Percentiles rank a stretch among this genome's conserved stretches.
phyloP scores from a whole-genome alignment of 2,797 vertebrate genomes.

The Paedocypris micromegethes region DNA sequence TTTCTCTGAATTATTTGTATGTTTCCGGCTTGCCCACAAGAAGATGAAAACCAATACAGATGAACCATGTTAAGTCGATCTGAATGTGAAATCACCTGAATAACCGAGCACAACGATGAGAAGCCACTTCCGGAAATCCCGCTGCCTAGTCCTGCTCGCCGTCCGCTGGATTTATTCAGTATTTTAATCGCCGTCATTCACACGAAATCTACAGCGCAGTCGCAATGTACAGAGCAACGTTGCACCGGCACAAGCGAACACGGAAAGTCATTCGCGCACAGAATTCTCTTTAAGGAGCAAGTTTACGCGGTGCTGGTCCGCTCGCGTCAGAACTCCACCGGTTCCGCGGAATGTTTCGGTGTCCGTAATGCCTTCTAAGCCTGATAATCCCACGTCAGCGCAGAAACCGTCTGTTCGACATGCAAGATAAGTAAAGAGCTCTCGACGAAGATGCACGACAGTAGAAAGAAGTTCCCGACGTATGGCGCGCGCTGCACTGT shows the following conservation, averaged over 20 bases:
- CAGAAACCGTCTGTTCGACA: slow-evolving; percentile 6
- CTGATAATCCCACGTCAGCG: slow-evolving; percentile 16
- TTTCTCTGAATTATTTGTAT: too few species aligned
- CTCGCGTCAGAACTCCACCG: too few species aligned
- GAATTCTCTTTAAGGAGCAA: too few species aligned
- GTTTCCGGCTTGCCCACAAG: not conserved
- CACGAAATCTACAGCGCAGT: too few species aligned
- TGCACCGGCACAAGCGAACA: too few species aligned
- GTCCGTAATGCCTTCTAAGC: slow-evolving; percentile 36
- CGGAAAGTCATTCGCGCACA: too few species aligned
- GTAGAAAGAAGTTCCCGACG: not conserved
- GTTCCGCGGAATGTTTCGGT: slow-evolving; percentile 30
- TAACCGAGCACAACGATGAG: slow-evolving; percentile 10
- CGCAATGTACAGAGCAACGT: too few species aligned
- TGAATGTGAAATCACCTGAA: not conserved
- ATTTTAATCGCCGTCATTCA: too few species aligned
- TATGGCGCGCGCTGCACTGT: slow-evolving; percentile 3
- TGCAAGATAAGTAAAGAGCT: not conserved
- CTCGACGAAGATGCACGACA: not conserved
- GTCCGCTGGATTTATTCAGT: too few species aligned
- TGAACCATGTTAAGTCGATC: not conserved
- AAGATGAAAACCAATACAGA: not conserved
- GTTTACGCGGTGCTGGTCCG: too few species aligned
- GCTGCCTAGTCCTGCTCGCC: not conserved
- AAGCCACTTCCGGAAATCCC: slow-evolving; percentile 39